These are phyloP conservation scores for Hymenochirus boettgeri DNA, from an alignment of 2,113 vertebrate species.

Conservation along the genomic window DNA sequence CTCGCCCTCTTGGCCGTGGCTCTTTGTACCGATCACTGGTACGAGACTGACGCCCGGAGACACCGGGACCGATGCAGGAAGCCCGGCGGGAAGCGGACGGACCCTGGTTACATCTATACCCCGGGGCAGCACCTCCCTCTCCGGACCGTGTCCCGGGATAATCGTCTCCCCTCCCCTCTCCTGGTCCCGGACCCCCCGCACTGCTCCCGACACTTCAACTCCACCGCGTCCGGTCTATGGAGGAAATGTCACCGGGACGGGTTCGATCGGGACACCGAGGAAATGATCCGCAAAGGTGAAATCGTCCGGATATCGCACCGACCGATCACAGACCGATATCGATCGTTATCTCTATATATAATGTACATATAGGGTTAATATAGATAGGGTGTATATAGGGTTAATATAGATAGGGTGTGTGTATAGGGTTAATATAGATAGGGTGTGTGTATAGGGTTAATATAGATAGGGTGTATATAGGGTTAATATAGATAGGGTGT, in stretches of 20 bases:
- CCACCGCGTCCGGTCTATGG: constrained; percentile 82
- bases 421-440: too few species aligned
- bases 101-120: constrained; percentile 83
- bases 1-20: constrained; percentile 78
- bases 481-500: too few species aligned
- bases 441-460: too few species aligned
- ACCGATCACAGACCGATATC: too few species aligned
- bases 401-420: too few species aligned
- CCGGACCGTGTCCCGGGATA: constrained; percentile 47
- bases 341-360: too few species aligned
- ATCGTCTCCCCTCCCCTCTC: constrained; percentile 60
- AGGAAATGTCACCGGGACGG: constrained; percentile 80
- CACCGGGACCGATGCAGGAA: constrained; percentile 83
- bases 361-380: too few species aligned
- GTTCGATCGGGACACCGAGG: constrained; percentile 83
- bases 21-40: constrained; percentile 86
- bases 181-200: constrained; percentile 77
- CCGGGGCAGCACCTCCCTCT: constrained; percentile 82
- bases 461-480: too few species aligned
- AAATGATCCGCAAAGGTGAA: constrained; percentile 84
- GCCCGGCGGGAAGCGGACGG: constrained; percentile 80
- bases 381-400: too few species aligned
- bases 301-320: too few species aligned
- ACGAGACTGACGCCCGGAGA: constrained; percentile 82
- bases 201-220: constrained; percentile 83